A percentile compares a stretch with the other conserved stretches of the same genome.
Evolutionary conservation across 2,797 vertebrate genomes (phyloP).

Genomic region (Gila robusta): DNA sequence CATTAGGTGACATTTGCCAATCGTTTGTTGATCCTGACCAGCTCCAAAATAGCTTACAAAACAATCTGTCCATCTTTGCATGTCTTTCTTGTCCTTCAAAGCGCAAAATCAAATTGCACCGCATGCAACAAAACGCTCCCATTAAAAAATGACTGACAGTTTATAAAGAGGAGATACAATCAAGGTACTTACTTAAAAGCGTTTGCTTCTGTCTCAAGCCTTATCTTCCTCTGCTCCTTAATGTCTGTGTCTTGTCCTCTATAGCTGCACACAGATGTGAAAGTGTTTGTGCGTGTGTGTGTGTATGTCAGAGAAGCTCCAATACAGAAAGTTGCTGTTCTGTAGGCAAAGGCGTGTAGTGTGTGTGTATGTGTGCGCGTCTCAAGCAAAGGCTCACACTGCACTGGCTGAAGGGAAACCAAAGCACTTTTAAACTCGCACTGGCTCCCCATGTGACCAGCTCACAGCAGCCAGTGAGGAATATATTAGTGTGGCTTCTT

Average conservation of each 20-base stretch:
- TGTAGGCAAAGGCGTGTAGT: slow-evolving; percentile 54
- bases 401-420: slow-evolving; percentile 76
- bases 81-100: not conserved
- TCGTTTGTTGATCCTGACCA: slow-evolving; percentile 27
- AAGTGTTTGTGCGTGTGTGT: slow-evolving; percentile 17
- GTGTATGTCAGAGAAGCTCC: slow-evolving; percentile 51
- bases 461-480: slow-evolving; percentile 81
- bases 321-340: slow-evolving; percentile 57
- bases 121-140: slow-evolving; percentile 38
- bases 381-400: slow-evolving; percentile 72
- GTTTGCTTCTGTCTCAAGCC: slow-evolving; percentile 48
- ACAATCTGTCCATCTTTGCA: not conserved
- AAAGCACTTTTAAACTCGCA: slow-evolving; percentile 78
- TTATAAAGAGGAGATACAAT: slow-evolving; percentile 42
- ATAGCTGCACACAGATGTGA: slow-evolving; percentile 48
- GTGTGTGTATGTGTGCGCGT: slow-evolving; percentile 48
- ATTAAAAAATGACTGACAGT: slow-evolving; percentile 27
- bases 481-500: slow-evolving; percentile 76
- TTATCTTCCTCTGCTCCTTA: slow-evolving; percentile 53
- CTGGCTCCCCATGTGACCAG: slow-evolving; percentile 90
- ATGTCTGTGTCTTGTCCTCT: slow-evolving; percentile 55
- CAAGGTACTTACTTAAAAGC: slow-evolving; percentile 69
- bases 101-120: not conserved
- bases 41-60: slow-evolving; percentile 7
- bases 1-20: slow-evolving; percentile 41